phyloP scores from a whole-genome alignment of 1,140 invertebrate genomes.

The Orchestia grillus region DNA sequence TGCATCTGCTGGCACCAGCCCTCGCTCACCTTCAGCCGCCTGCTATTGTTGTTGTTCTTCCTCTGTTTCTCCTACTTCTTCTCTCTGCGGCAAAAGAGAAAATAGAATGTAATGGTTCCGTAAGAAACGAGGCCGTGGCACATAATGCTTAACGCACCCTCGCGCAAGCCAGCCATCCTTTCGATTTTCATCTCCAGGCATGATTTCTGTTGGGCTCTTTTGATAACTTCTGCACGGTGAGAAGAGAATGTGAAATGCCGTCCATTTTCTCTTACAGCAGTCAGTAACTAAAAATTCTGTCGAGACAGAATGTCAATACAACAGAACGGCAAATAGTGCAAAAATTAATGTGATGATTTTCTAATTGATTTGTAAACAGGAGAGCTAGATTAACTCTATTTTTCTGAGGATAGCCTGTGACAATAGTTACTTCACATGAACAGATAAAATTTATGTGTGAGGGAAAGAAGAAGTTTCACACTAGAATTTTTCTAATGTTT shows the following conservation, averaged over 20 bases:
- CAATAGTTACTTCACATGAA: not conserved
- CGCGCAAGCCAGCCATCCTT: not conserved
- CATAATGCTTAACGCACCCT: not conserved
- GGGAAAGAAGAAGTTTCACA: too few species aligned
- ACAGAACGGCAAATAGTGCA: not conserved
- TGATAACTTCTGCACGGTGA: not conserved
- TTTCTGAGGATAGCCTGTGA: not conserved
- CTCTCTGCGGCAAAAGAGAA: not conserved
- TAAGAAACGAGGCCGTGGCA: not conserved
- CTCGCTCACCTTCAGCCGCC: slow-evolving; percentile 11
- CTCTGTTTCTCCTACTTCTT: not conserved
- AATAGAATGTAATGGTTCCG: slow-evolving; percentile 16
- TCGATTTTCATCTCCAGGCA: not conserved
- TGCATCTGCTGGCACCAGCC: slow-evolving; percentile 23
- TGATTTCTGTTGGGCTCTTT: not conserved
- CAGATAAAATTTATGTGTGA: too few species aligned
- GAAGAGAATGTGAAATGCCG: not conserved
- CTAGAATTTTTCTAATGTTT: too few species aligned
- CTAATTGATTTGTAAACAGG: not conserved
- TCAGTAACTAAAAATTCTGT: not conserved
- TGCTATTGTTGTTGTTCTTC: not conserved
- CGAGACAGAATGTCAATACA: not conserved
- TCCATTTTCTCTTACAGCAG: not conserved
- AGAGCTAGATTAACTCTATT: not conserved
- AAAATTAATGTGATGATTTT: not conserved